Percentiles rank a stretch among this genome's conserved stretches.
phyloP scores from a whole-genome alignment of 2,113 vertebrate species.

The Tachysurus vachellii region DNA sequence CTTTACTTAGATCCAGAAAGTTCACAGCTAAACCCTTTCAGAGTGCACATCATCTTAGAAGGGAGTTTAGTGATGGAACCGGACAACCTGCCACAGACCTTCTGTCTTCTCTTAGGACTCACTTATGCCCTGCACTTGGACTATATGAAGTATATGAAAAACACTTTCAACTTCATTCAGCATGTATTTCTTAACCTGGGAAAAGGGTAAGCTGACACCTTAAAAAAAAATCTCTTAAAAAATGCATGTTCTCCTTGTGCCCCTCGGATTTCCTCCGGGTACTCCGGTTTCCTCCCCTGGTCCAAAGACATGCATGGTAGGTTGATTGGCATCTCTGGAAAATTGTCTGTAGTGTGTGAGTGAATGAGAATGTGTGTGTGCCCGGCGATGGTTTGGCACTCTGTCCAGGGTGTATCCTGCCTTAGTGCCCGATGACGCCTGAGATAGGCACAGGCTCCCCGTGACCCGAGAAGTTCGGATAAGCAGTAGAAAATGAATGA shows the following conservation, averaged over 20 bases:
- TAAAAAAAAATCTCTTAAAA: constrained; percentile 26
- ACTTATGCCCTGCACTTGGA: constrained; percentile 39
- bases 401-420: too few relatives aligned
- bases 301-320: too few relatives aligned
- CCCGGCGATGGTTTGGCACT: too few relatives aligned
- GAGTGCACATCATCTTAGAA: neutral
- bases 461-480: too few relatives aligned
- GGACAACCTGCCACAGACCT: constrained; percentile 3
- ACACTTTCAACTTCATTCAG: constrained; percentile 21
- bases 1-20: constrained; percentile 18
- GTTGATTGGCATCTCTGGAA: too few relatives aligned
- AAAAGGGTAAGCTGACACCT: constrained; percentile 5
- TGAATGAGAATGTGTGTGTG: too few relatives aligned
- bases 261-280: too few relatives aligned
- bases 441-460: too few relatives aligned
- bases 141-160: constrained; percentile 7
- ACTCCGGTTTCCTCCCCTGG: too few relatives aligned
- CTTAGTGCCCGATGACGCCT: too few relatives aligned
- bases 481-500: too few relatives aligned
- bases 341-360: too few relatives aligned
- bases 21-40: constrained; percentile 20
- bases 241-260: neutral
- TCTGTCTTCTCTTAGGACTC: constrained; percentile 38
- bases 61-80: neutral
- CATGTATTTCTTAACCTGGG: constrained; percentile 29